Base-by-base conservation (phyloP, 2,797 vertebrate genomes). In the Dermochelys coriacea region DNA sequence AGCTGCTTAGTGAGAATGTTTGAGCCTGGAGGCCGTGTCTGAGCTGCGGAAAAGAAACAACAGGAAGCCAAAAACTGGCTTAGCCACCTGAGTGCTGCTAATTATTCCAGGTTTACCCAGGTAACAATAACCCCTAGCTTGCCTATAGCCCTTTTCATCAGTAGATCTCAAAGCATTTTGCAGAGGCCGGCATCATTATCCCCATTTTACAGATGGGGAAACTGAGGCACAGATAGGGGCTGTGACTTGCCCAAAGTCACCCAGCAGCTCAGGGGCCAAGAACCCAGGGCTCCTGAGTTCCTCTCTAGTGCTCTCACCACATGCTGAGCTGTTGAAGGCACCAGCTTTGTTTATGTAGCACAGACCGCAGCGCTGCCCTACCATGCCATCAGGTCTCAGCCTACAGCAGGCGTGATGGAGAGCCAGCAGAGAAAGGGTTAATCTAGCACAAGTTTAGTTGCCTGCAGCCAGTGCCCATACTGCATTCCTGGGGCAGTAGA, bases 1-100 rank as follows among this genome's bases (percentile, higher is more conserved):
- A 95, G 94, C 95, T 91, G 93, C 93, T 96, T 94, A 82, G 94
- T 85, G 95, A 90, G 96, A 97, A 97, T 91, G 94, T 87, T 92
- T n/a, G 85, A 50, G 75, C 80, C 96, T 8, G 0, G 68, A 93
- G 87, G 92, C 75, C 54, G 75, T 12, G n/a, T 54, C 93, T 79
- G 87, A 90, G 84, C 91, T 71, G 74, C 2, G 0, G 83, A 54
- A 19, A 51, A 75, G 91, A 80, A 75, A 88, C 82, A 90, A 87
- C 74, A 1, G 55, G 7, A 61, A 81, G 68, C 7, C 0, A 3
- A 75, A 8, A 8, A 14, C n/a, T 0, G 0, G 31, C 80, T 12
- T 23, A 59, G 77, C 57, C 25, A 27, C 68, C 10, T 5, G n/a
- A 37, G 34, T 3, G 16, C 68, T 74, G 21, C 37, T 41, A 45